These are phyloP conservation scores for Ailurus styani DNA, from an alignment of 2,113 vertebrate species.

Conservation along the genomic window DNA sequence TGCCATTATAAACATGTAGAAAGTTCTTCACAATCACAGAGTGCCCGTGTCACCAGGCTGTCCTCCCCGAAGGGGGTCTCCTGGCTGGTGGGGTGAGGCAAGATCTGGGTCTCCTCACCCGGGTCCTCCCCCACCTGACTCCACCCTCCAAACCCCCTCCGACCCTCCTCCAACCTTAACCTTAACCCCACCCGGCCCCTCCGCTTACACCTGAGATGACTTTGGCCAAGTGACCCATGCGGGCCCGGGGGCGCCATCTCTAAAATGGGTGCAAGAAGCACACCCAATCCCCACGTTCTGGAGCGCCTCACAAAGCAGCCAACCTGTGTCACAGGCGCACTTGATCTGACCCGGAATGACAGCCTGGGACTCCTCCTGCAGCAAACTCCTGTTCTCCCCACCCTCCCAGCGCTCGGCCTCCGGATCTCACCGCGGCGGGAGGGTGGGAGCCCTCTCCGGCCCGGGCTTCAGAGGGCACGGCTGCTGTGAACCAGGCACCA, in stretches of 20 bases:
- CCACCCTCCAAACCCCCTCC: neutral
- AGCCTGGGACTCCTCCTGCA: no score
- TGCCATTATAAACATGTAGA: no score
- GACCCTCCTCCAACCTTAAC: neutral
- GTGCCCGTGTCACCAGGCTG: neutral
- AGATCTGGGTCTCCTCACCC: neutral
- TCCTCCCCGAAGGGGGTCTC: no score
- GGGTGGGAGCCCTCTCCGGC: neutral
- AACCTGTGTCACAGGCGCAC: accelerated
- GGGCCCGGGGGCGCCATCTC: neutral
- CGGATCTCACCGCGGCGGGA: no score
- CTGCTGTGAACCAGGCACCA: neutral
- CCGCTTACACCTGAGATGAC: neutral
- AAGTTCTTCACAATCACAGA: neutral
- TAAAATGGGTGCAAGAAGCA: neutral
- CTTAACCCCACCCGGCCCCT: neutral
- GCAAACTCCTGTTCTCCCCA: accelerated
- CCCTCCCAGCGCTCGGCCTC: neutral
- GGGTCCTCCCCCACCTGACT: neutral
- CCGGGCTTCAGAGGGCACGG: neutral
- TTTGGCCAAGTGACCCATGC: accelerated
- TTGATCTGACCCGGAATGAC: no score
- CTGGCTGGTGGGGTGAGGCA: neutral
- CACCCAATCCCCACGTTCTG: accelerated
- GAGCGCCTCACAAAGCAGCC: neutral